Conservation (phyloP, 1,140 invertebrate genomes). For the Condylostylus longicornis region DNA sequence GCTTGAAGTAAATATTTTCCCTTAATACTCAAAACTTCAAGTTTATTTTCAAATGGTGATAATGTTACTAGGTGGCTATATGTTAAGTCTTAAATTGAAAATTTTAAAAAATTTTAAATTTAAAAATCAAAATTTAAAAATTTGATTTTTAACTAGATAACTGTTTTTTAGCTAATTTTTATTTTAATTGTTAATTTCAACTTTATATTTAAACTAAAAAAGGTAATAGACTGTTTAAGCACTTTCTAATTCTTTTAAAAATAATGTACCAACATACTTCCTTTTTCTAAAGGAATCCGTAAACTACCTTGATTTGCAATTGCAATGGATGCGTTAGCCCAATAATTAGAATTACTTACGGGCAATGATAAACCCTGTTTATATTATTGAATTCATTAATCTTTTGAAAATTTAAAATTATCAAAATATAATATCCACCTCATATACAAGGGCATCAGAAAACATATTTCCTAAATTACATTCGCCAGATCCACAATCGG, state of each 20-base stretch:
- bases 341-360: conserved; percentile 17
- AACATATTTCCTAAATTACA: conserved; percentile 64
- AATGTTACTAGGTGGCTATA: conserved; percentile 47
- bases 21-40: conserved; percentile 46
- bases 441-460: conserved; percentile 52
- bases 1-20: conserved; percentile 44
- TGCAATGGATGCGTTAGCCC: conserved; percentile 53
- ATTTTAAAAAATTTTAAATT: too few species aligned
- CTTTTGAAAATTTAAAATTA: not conserved
- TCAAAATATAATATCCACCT: conserved; percentile 13
- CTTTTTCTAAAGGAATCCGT: conserved; percentile 39
- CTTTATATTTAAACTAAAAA: too few species aligned
- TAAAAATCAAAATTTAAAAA: too few species aligned
- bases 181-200: too few species aligned
- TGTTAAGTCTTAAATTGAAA: conserved; percentile 39
- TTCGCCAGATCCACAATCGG: conserved; percentile 42
- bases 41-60: conserved; percentile 53
- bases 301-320: conserved; percentile 54
- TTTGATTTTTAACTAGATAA: too few species aligned
- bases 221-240: too few species aligned
- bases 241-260: too few species aligned
- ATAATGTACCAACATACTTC: conserved; percentile 36
- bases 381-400: not conserved
- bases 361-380: not conserved
- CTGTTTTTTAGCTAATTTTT: too few species aligned